Conservation (phyloP, 2,888 invertebrate genomes). For the Patella pellucida region DNA sequence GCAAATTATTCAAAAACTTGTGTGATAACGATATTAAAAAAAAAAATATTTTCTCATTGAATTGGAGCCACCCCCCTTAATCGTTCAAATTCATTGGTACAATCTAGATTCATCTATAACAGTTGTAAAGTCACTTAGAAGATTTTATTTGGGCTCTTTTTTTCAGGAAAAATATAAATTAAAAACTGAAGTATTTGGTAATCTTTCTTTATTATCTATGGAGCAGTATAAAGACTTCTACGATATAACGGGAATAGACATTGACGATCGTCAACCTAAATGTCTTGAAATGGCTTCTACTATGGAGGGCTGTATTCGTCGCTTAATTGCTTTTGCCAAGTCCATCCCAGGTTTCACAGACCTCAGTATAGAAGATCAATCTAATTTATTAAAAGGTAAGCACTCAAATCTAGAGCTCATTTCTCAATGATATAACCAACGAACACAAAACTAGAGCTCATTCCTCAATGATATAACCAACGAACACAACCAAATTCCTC, state of each 20-base stretch:
- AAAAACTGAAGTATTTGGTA: constrained; percentile 59
- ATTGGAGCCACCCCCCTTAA: no score
- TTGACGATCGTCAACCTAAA: constrained; percentile 61
- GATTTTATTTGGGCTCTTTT: neutral
- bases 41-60: no score
- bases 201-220: constrained; percentile 52
- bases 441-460: no score
- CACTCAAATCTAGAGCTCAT: no score
- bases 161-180: constrained; percentile 54
- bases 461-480: no score
- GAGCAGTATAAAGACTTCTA: constrained; percentile 64
- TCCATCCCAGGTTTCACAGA: constrained; percentile 63
- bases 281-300: constrained; percentile 51
- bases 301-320: constrained; percentile 59
- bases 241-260: constrained; percentile 65
- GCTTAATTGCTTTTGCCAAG: constrained; percentile 64
- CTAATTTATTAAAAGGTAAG: constrained; percentile 41
- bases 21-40: no score
- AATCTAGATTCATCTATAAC: neutral
- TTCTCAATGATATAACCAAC: no score
- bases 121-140: neutral
- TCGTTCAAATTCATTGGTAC: no score
- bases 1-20: no score
- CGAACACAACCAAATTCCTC: no score
- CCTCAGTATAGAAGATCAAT: constrained; percentile 63